These are phyloP conservation scores for Tympanuchus pallidicinctus DNA, from an alignment of 2,113 vertebrate species.

Conservation along the genomic window DNA sequence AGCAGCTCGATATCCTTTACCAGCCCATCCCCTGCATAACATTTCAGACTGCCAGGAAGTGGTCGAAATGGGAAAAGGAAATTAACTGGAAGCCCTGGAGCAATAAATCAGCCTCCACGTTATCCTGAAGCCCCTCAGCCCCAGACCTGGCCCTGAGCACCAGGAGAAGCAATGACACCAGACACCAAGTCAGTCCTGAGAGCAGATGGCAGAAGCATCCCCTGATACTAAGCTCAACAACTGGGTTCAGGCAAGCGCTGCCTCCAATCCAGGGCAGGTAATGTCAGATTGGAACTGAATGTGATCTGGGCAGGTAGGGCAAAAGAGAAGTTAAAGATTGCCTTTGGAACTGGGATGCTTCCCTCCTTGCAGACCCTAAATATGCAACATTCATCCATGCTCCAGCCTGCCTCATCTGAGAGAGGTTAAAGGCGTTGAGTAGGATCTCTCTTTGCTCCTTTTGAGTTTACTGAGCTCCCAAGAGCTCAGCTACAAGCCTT, in stretches of 20 bases:
- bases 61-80: not conserved
- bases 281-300: not conserved
- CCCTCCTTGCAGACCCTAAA: not conserved
- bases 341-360: rapidly evolving
- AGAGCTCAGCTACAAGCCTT: not conserved
- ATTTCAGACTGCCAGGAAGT: not conserved
- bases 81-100: not conserved
- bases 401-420: not conserved
- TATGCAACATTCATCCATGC: not conserved
- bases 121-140: not conserved
- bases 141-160: not conserved
- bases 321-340: not conserved
- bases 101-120: not conserved
- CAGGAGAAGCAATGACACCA: not conserved
- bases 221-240: rapidly evolving
- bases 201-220: rapidly evolving
- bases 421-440: not conserved
- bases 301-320: not conserved
- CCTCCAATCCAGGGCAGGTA: not conserved
- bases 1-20: not conserved
- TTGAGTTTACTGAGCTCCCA: not conserved
- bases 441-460: not conserved
- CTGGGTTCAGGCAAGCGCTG: rapidly evolving
- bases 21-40: not conserved
- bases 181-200: not conserved